Evolutionary conservation across 2,113 vertebrate species (phyloP).

Genomic region (Chunga burmeisteri): DNA sequence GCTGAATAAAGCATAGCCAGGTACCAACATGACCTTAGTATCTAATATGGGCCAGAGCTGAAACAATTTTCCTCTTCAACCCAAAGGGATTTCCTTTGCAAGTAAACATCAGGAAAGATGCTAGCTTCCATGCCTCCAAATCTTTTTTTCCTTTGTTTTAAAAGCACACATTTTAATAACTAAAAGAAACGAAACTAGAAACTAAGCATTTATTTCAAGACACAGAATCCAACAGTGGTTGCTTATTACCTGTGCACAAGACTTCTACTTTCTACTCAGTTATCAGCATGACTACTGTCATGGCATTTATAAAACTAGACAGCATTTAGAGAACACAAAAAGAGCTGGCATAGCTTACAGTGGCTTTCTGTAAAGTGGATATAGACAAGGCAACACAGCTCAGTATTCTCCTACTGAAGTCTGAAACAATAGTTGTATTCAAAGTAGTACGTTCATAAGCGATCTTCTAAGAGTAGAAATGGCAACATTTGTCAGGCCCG

Average conservation of each 20-base stretch:
- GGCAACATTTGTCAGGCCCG: neutral
- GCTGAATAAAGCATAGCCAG: neutral
- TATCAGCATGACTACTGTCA: neutral
- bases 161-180: neutral
- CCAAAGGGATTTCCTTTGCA: neutral
- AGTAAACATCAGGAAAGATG: neutral
- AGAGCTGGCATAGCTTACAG: neutral
- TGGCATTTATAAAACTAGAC: neutral
- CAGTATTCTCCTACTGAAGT: neutral
- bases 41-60: neutral
- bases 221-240: neutral
- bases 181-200: neutral
- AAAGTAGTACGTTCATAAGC: neutral
- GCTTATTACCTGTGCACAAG: neutral
- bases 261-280: neutral
- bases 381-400: neutral
- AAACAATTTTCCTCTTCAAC: neutral
- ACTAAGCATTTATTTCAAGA: neutral
- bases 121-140: neutral
- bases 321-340: neutral
- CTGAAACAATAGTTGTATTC: neutral
- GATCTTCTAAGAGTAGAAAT: neutral
- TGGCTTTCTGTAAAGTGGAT: neutral
- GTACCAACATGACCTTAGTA: neutral
- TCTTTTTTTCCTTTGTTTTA: neutral